phyloP scores from a whole-genome alignment of 2,888 invertebrate genomes.

The Scrobipalpa costella region DNA sequence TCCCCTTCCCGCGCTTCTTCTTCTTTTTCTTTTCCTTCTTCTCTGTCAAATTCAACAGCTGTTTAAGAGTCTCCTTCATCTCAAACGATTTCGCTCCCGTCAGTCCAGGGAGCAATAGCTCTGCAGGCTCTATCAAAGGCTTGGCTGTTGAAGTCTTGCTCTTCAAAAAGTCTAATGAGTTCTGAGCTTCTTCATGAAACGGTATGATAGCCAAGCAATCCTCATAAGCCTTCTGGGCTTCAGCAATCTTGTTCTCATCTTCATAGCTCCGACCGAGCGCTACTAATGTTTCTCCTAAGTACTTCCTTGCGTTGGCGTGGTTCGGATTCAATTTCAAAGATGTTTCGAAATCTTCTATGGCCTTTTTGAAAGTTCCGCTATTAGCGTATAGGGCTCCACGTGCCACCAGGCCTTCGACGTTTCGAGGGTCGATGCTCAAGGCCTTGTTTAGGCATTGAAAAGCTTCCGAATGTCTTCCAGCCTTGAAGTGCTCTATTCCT shows the following conservation, averaged over 20 bases:
- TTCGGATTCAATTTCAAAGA: constrained; percentile 93
- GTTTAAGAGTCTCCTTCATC: constrained; percentile 84
- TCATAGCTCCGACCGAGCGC: constrained; percentile 94
- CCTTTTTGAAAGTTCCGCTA: constrained; percentile 95
- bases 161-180: constrained; percentile 90
- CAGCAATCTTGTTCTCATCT: constrained; percentile 91
- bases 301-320: constrained; percentile 96
- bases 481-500: constrained; percentile 97
- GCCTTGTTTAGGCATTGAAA: constrained; percentile 97
- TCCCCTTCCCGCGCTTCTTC: constrained; percentile 84
- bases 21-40: constrained; percentile 86
- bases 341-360: constrained; percentile 96
- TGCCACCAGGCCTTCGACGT: constrained; percentile 95
- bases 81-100: constrained; percentile 80
- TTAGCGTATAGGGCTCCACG: constrained; percentile 96
- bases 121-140: constrained; percentile 83
- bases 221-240: constrained; percentile 91
- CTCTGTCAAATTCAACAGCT: constrained; percentile 81
- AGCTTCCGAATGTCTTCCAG: constrained; percentile 95
- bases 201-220: constrained; percentile 92
- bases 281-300: constrained; percentile 95
- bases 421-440: constrained; percentile 93
- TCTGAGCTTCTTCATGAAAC: constrained; percentile 92
- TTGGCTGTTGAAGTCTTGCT: constrained; percentile 82
- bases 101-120: constrained; percentile 82